Evolutionary conservation across 2,113 vertebrate species (phyloP), one percentile per base, ranked within the genome.

Genomic region (Albula goreensis): DNA sequence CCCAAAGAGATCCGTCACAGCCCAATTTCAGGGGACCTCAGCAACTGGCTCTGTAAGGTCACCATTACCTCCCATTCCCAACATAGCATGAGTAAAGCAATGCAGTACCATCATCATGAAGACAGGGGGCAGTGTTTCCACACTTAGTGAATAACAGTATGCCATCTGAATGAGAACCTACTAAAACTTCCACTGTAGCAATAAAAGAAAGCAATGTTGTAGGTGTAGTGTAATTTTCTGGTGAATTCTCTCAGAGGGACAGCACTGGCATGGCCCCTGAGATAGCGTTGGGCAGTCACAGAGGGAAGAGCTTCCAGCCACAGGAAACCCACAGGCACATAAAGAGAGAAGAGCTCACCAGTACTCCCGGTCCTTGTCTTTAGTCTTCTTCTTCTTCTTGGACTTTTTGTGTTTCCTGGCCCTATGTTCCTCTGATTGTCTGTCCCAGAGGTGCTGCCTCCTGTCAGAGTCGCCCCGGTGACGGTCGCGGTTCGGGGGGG

Each of bases 311-410:
- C 31, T 41, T 41, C 31, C 0, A 41, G 31, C 31, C 31, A 41
- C 31, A 41, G 31, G 31, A 41, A 41, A 41, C 31, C 31, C 31
- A 41, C 31, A 41, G 31, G 31, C 31, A 41, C 1, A 41, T 41
- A 41, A 41, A 41, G 0, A 41, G 31, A 41, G 31, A 41, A 41
- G 52, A 74, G 86, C 94, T 95, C 89, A 98, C 97, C 96, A 95
- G 88, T 94, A 91, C 9, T 96, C 95, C 3, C 92, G 93, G n/a
- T 94, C 92, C 92, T 96, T 97, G 86, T 97, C 97, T 94, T 97
- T 98, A 52, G 96, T 96, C 90, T 97, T 97, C 92, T 97, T 98
- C 91, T 97, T 98, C 91, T 98, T 99, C 95, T 98, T 99, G 57
- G 96, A 96, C 85, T 97, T 99, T 88, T 97, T 99, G 86, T 94